Evolutionary conservation across 1,140 invertebrate genomes (phyloP).

Genomic region (Ceratoteleas bidentatus): DNA sequence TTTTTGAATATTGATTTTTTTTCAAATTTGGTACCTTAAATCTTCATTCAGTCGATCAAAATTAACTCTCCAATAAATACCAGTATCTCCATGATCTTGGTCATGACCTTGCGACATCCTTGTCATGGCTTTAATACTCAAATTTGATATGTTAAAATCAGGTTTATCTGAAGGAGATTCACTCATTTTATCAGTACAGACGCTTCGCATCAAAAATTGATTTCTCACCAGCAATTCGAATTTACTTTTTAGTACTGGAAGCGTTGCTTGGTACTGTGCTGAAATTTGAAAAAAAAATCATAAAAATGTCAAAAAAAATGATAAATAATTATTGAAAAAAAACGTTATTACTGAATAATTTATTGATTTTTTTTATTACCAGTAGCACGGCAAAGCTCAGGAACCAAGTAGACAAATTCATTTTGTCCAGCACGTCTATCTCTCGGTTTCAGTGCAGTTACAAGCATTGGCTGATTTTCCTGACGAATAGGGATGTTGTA

Average conservation of each 20-base stretch:
- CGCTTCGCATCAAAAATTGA: constrained; percentile 80
- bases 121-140: constrained; percentile 74
- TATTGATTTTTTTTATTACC: no score
- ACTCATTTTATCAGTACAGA: constrained; percentile 60
- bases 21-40: no score
- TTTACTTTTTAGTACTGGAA: constrained; percentile 77
- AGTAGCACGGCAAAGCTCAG: constrained; percentile 88
- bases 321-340: no score
- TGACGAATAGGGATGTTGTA: constrained; percentile 84
- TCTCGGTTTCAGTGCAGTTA: constrained; percentile 83
- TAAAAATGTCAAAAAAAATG: no score
- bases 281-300: constrained; percentile 22
- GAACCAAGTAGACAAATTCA: constrained; percentile 86
- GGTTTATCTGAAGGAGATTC: constrained; percentile 70
- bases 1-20: no score
- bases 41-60: no score
- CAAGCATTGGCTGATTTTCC: constrained; percentile 84
- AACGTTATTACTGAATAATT: no score
- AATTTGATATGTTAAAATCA: constrained; percentile 74
- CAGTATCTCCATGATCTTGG: no score
- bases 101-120: constrained; percentile 62
- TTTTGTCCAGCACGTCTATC: constrained; percentile 84
- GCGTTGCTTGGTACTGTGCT: constrained; percentile 69
- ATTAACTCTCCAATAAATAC: no score
- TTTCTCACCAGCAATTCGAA: constrained; percentile 79